Conservation (phyloP, 2,888 invertebrate genomes). For the Dromius quadrimaculatus region DNA sequence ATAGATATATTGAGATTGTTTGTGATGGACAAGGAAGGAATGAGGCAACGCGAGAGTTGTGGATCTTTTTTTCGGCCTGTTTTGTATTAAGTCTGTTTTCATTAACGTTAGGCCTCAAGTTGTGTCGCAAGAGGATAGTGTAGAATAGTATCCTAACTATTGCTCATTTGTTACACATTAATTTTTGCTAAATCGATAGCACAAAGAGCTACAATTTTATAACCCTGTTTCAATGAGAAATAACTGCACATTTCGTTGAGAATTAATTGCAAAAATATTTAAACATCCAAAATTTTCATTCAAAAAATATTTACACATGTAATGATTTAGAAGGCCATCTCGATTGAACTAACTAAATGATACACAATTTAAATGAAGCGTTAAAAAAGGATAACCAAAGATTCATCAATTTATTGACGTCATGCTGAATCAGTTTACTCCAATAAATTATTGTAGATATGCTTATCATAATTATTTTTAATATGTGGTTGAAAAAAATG, state of each 20-base stretch:
- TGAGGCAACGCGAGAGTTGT: constrained; percentile 32
- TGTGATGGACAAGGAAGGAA: neutral
- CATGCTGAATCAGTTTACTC: constrained; percentile 19
- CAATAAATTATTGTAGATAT: constrained; percentile 8
- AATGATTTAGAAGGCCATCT: too few species aligned
- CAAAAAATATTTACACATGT: too few species aligned
- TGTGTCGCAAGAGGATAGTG: constrained; percentile 35
- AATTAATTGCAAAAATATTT: too few species aligned
- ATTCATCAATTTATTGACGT: constrained; percentile 22
- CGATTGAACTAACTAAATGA: too few species aligned
- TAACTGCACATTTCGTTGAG: too few species aligned
- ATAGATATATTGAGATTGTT: neutral
- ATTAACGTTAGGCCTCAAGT: constrained; percentile 26
- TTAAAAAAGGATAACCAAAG: constrained; percentile 13
- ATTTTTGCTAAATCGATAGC: too few species aligned
- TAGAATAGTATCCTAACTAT: constrained; percentile 9
- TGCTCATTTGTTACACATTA: constrained; percentile 37
- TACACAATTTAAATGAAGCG: too few species aligned
- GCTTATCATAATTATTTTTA: neutral
- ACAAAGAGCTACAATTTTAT: neutral
- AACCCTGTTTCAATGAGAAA: too few species aligned
- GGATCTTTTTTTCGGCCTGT: constrained; percentile 34
- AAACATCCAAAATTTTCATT: too few species aligned
- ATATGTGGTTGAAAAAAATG: neutral
- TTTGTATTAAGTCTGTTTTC: constrained; percentile 47